These are phyloP conservation scores for Bombyx mori DNA, from an alignment of 1,140 invertebrate genomes.

Conservation along the genomic window ASM3026992v2 NC_085118.1:6102501-6103000, in stretches of 20 bases:
- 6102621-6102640: background rate
- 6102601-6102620: background rate
- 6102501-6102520: background rate
- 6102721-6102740: conserved; percentile 1
- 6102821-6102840: background rate
- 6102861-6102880: background rate
- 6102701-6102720: conserved; percentile 2
- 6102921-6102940: background rate
- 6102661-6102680: background rate
- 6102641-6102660: background rate
- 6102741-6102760: background rate
- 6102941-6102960: background rate
- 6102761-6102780: conserved; percentile 1
- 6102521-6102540: conserved; percentile 1
- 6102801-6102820: background rate
- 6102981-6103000: background rate
- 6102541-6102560: background rate
- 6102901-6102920: conserved; percentile 2
- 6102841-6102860: conserved; percentile 1
- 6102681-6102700: background rate
- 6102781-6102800: background rate
- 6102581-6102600: background rate
- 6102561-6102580: background rate
- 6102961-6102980: conserved; percentile 8
- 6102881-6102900: conserved; percentile 2